Percentiles rank a stretch among this genome's conserved stretches.
phyloP scores from a whole-genome alignment of 1,140 invertebrate species.

The Diprion similis region DNA sequence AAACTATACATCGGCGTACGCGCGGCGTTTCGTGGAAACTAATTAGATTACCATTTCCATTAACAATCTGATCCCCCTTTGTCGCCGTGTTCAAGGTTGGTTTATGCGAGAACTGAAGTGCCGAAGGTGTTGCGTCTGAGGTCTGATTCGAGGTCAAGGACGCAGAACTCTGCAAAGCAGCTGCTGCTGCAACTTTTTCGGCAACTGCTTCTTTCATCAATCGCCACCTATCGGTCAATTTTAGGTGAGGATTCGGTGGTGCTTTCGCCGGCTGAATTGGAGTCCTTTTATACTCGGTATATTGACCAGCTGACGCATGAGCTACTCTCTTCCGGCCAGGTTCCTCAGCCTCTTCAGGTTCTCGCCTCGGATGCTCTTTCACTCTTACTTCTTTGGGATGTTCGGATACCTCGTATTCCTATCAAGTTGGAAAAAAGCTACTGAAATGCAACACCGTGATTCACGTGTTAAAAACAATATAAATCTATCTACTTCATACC shows the following conservation, averaged over 20 bases:
- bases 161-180: background rate
- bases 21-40: background rate
- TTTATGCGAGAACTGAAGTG: conserved; percentile 15
- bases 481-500: conserved; percentile 46
- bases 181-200: conserved; percentile 38
- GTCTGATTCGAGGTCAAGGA: conserved; percentile 15
- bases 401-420: conserved; percentile 56
- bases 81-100: conserved; percentile 13
- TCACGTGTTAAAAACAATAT: background rate
- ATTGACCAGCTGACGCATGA: conserved; percentile 49
- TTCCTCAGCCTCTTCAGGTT: conserved; percentile 48
- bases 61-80: conserved; percentile 26
- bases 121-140: conserved; percentile 3
- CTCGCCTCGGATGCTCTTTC: conserved; percentile 35
- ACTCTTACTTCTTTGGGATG: conserved; percentile 40
- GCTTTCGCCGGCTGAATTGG: conserved; percentile 47
- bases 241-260: conserved; percentile 49
- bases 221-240: conserved; percentile 56
- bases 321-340: conserved; percentile 51
- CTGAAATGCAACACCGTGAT: background rate
- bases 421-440: conserved; percentile 15
- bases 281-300: conserved; percentile 30
- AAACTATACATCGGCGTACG: background rate
- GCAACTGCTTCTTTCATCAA: conserved; percentile 45
- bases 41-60: conserved; percentile 45